Base-by-base conservation (phyloP, 1,140 invertebrate genomes). In the Goniozus legneri region DNA sequence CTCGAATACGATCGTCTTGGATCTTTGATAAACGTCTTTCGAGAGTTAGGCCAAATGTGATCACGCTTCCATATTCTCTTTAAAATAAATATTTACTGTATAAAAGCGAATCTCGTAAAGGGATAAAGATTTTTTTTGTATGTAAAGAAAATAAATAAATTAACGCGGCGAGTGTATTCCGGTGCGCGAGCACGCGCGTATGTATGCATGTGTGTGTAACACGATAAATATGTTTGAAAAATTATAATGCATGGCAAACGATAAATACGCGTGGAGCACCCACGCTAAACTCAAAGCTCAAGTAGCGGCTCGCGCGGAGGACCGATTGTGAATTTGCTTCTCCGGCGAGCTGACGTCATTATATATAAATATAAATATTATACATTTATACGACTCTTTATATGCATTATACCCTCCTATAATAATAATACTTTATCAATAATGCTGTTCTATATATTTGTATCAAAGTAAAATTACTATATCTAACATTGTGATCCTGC, bases 271-370 rank as follows among this genome's bases (percentile, higher is more conserved):
- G 69, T 64, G n/a, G n/a, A n/a, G n/a, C n/a, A n/a, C n/a, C n/a
- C n/a, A n/a, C n/a, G n/a, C n/a, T n/a, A n/a, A 71, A 72, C 68
- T 73, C 58, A 69, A 75, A 74, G 67, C 70, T 74, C 65, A 70
- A 75, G 73, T 65, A 71, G 62, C 69, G 65, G 74, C 74, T 76
- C 73, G 74, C 67, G 60, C 71, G 74, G 74, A 76, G 71, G 71
- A 76, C 74, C 74, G 60, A 71, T 47, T 49, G 61, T 58, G 54
- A 63, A 64, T 59, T 71, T 64, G 74, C 74, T 76, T 74, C 73
- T 76, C 72, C 74, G 71, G 72, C 70, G 65, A 75, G 74, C 74
- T 73, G 68, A 65, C 71, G 66, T 65, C 63, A 69, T 68, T 69
- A 59, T 62, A 62, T 41, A 62, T 54, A 59, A 47, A 57, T 64